These are phyloP conservation scores for Solenodon paradoxus DNA, from an alignment of 2,113 vertebrate species.

Conservation along the genomic window DNA sequence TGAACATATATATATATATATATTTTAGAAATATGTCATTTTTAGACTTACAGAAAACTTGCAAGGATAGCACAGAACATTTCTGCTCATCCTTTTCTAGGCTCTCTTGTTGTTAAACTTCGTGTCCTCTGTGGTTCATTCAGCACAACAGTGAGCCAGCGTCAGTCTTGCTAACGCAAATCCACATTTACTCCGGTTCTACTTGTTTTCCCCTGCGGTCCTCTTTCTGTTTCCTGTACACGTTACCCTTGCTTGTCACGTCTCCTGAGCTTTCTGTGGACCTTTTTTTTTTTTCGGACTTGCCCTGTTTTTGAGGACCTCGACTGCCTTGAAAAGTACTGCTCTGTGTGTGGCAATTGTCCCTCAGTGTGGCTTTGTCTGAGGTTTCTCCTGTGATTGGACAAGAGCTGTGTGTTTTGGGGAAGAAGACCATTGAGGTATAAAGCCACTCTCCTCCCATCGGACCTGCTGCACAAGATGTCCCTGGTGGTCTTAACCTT, in stretches of 20 bases:
- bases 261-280: not conserved
- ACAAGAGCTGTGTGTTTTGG: not conserved
- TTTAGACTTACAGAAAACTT: not conserved
- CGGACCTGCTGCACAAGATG: no score
- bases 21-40: not conserved
- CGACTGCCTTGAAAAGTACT: not conserved
- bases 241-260: not conserved
- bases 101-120: not conserved
- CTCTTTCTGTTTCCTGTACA: not conserved
- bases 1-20: not conserved
- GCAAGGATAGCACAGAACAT: not conserved
- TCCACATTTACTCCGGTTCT: not conserved
- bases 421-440: not conserved
- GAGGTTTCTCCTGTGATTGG: not conserved
- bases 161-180: not conserved
- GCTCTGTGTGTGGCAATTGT: no score
- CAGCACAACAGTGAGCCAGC: not conserved
- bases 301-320: not conserved
- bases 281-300: not conserved
- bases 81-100: not conserved
- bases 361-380: not conserved
- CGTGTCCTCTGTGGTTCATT: not conserved
- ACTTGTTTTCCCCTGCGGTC: not conserved
- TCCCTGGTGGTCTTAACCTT: not conserved
- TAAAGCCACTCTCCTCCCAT: not conserved